Conservation (phyloP, 23 tunicate genomes). For the Clavelina lepadiformis region DNA sequence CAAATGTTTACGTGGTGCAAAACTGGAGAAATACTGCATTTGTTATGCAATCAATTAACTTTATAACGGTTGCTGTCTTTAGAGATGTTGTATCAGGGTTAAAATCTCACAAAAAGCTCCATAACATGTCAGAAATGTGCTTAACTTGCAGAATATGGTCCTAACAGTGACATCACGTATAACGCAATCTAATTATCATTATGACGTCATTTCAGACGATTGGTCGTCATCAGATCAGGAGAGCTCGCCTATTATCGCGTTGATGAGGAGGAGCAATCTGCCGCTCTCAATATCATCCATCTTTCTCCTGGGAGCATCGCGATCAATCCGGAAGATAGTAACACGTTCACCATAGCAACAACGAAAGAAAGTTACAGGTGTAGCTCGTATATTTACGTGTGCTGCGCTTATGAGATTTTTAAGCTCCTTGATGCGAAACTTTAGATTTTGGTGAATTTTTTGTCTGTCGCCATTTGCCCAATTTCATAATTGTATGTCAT, state of each 20-base stretch:
- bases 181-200: too few species aligned
- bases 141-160: too few species aligned
- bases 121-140: too few species aligned
- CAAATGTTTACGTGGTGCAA: too few species aligned
- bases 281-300: conserved; percentile 63
- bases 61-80: too few species aligned
- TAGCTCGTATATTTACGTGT: too few species aligned
- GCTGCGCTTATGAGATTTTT: not conserved
- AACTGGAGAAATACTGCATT: too few species aligned
- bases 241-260: conserved; percentile 62
- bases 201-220: conserved; percentile 47
- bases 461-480: not conserved
- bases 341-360: conserved; percentile 52
- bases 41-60: too few species aligned
- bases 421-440: not conserved
- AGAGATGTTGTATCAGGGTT: too few species aligned
- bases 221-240: conserved; percentile 47
- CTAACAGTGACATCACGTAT: too few species aligned
- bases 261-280: conserved; percentile 63
- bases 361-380: conserved; percentile 62
- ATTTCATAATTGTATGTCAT: too few species aligned
- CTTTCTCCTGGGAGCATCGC: conserved; percentile 71
- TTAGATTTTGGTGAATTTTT: not conserved
- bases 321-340: conserved; percentile 37
- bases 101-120: too few species aligned